Conservation (phyloP, 2,113 vertebrate genomes). For the Bucco capensis region DNA sequence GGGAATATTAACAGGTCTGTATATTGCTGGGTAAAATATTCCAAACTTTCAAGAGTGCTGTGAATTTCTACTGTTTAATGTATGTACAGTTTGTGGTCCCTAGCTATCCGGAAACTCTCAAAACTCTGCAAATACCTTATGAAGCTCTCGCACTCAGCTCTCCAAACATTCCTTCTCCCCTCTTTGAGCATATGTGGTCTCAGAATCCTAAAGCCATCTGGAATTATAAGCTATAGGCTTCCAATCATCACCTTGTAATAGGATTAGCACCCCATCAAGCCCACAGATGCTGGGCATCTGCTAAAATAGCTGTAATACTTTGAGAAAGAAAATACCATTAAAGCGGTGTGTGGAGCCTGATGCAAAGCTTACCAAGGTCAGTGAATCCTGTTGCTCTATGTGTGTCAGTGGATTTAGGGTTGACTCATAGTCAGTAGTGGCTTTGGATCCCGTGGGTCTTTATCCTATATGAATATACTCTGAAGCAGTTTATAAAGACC, state of each 20-base stretch:
- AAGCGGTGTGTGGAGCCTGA: not conserved
- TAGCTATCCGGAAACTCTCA: slow-evolving; percentile 21
- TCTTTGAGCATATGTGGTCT: slow-evolving; percentile 11
- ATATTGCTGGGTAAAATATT: slow-evolving; percentile 18
- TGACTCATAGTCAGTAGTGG: not conserved
- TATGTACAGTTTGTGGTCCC: not conserved
- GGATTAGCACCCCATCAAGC: slow-evolving; percentile 58
- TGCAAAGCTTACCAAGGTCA: not conserved
- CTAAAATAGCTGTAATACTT: slow-evolving; percentile 19
- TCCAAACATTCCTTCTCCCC: slow-evolving; percentile 31
- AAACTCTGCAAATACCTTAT: slow-evolving; percentile 36
- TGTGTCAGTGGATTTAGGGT: not conserved
- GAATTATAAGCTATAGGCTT: slow-evolving; percentile 45
- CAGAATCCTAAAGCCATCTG: slow-evolving; percentile 17
- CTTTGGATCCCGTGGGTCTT: not conserved
- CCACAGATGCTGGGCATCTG: slow-evolving; percentile 49
- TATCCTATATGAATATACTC: not conserved
- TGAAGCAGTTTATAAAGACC: not conserved
- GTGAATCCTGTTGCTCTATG: not conserved
- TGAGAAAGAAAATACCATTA: slow-evolving; percentile 11
- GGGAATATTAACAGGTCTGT: slow-evolving; percentile 49
- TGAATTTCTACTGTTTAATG: slow-evolving; percentile 15
- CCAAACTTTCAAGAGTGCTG: not conserved
- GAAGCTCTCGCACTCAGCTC: slow-evolving; percentile 19
- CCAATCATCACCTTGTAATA: slow-evolving; percentile 60